These are phyloP conservation scores for Actinia equina DNA, from an alignment of 64 coral and sea anemone species.

Conservation along the genomic window DNA sequence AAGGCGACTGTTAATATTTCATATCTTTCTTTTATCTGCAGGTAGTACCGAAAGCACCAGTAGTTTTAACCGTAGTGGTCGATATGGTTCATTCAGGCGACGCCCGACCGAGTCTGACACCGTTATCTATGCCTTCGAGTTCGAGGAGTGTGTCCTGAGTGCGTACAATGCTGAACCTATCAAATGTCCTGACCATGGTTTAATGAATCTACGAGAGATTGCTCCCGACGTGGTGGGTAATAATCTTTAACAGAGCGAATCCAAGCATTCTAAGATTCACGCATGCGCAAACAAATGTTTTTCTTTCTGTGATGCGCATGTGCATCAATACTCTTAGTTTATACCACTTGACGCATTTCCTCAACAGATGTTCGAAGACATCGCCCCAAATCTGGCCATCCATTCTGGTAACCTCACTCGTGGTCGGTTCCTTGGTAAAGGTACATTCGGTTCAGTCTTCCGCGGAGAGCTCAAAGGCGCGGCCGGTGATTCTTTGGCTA, in stretches of 20 bases:
- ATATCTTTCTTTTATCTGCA: neutral
- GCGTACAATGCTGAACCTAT: conserved; percentile 59
- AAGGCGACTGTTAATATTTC: neutral
- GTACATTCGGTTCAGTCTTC: conserved; percentile 94
- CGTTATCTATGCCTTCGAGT: conserved; percentile 86
- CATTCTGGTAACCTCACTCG: conserved; percentile 60
- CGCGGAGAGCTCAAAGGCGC: conserved; percentile 73
- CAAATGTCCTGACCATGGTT: conserved; percentile 65
- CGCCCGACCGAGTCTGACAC: conserved; percentile 49
- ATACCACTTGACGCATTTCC: neutral
- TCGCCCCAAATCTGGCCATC: conserved; percentile 77
- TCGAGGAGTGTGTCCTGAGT: conserved; percentile 87
- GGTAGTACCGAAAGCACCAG: conserved; percentile 75
- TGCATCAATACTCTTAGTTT: neutral
- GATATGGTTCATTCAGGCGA: conserved; percentile 74
- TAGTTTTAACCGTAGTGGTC: conserved; percentile 67
- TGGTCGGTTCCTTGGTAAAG: conserved; percentile 83
- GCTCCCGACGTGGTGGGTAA: conserved; percentile 91
- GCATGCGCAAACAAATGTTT: no score
- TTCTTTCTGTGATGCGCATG: no score
- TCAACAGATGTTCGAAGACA: conserved; percentile 91
- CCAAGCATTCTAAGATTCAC: no score
- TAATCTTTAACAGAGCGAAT: neutral
- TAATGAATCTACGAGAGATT: conserved; percentile 65
- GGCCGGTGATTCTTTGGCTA: conserved; percentile 35